Conservation (phyloP, 2,888 invertebrate genomes). For the Xanthorhoe spadicearia region DNA sequence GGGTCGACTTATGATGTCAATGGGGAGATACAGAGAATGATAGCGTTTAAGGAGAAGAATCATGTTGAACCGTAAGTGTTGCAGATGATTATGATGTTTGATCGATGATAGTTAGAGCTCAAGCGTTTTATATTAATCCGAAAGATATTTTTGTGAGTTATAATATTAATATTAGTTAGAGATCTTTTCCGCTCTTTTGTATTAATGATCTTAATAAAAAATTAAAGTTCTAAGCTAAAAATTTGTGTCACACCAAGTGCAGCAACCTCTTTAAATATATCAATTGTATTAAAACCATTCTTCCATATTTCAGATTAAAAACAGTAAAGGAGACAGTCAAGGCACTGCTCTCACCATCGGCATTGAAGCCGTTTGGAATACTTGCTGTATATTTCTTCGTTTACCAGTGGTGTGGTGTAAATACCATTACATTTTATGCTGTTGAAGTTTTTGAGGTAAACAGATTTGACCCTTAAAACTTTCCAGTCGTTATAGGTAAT, state of each 20-base stretch:
- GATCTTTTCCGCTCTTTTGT: too few species aligned
- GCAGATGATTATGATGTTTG: too few species aligned
- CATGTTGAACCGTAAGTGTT: conserved; percentile 81
- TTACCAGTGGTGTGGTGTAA: conserved; percentile 89
- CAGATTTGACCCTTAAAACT: not conserved
- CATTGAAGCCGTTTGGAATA: conserved; percentile 86
- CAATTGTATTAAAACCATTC: not conserved
- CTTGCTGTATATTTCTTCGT: conserved; percentile 87
- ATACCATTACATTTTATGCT: conserved; percentile 88
- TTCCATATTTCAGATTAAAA: conserved; percentile 68
- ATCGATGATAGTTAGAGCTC: too few species aligned
- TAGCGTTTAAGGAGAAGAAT: conserved; percentile 86
- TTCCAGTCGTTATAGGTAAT: not conserved
- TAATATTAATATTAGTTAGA: too few species aligned
- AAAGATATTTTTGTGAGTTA: too few species aligned
- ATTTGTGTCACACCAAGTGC: too few species aligned
- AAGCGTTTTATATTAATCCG: too few species aligned
- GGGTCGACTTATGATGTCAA: conserved; percentile 86
- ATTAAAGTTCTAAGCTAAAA: too few species aligned
- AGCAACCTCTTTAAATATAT: too few species aligned
- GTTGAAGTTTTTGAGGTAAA: conserved; percentile 86
- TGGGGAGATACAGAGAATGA: conserved; percentile 85
- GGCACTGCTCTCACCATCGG: conserved; percentile 85
- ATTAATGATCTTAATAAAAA: too few species aligned
- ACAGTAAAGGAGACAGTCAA: conserved; percentile 79